Evolutionary conservation across 2,797 vertebrate species (phyloP), one percentile per base, ranked within the genome.

Genomic region (Typhlichthys eigenmanni): DNA sequence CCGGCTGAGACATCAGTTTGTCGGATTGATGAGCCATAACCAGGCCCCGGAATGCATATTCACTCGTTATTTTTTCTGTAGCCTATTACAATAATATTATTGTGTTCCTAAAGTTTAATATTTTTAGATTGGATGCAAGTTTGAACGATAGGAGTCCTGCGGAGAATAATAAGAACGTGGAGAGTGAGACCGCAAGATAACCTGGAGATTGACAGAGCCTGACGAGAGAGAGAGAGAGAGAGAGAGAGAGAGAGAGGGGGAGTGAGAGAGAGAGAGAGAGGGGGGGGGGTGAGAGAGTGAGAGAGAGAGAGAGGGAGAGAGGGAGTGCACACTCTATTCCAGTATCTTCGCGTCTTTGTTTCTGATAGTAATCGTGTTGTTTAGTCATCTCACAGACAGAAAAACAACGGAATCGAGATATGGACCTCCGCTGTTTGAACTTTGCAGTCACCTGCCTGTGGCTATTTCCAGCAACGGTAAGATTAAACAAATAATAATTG

Each of bases 11-110:
- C 76, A 53, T 17, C 69, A 58, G 81, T 73, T 81, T 61, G 60
- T 61, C 6, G 74, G 86, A 72, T 75, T 87, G 86, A 86, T 84
- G 83, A 88, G 78, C 76, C 78, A 75, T 88, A 87, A 86, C 77
- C 79, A 85, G 78, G 72, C 60, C 76, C 56, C 61, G 61, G 76
- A 69, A 77, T 24, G 24, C 24, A 24, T 24, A 3, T 24, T 3
- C 24, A 24, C 24, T 3, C 24, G 24, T 3, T 24, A 24, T 24
- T 24, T 24, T 24, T 24, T 24, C 24, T 24, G 72, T 6, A 12
- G 5, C 58, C 3, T 56, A 47, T 54, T 45, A 56, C 34, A 32
- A 17, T 32, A 8, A 45, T 13, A 12, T 24, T 3, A 5, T 11
- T n/a, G 9, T 54, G 10, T 19, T 12, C 24, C 13, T 51, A 9